phyloP scores from a whole-genome alignment of 2,888 invertebrate genomes.

The Nephrotoma guestfalica region DNA sequence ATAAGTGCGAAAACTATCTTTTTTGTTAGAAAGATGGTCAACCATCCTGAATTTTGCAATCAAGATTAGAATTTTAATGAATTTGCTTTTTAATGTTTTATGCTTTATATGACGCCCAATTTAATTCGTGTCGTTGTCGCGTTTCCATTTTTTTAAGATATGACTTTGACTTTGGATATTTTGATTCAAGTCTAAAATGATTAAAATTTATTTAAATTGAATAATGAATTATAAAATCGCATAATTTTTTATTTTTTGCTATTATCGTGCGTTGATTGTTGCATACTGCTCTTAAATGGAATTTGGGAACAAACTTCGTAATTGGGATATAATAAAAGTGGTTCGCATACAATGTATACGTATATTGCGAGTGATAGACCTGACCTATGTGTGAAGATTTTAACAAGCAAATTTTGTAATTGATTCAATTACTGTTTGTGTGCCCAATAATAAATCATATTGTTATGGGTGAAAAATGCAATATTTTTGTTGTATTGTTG shows the following conservation, averaged over 20 bases:
- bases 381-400: neutral
- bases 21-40: neutral
- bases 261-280: neutral
- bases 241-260: neutral
- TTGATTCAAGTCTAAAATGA: neutral
- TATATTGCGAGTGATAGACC: neutral
- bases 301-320: neutral
- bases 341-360: neutral
- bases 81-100: neutral
- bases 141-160: neutral
- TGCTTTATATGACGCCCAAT: neutral
- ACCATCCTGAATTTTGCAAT: neutral
- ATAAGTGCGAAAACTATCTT: neutral
- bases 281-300: neutral
- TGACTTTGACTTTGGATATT: neutral
- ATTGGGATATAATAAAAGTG: neutral
- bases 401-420: neutral
- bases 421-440: neutral
- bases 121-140: neutral
- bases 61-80: neutral
- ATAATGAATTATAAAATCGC: neutral
- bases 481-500: neutral
- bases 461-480: neutral
- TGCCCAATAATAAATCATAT: neutral
- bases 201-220: neutral